These are phyloP conservation scores for Sebastes goodei DNA, from an alignment of 2,797 vertebrate genomes.

Conservation along the genomic window DNA sequence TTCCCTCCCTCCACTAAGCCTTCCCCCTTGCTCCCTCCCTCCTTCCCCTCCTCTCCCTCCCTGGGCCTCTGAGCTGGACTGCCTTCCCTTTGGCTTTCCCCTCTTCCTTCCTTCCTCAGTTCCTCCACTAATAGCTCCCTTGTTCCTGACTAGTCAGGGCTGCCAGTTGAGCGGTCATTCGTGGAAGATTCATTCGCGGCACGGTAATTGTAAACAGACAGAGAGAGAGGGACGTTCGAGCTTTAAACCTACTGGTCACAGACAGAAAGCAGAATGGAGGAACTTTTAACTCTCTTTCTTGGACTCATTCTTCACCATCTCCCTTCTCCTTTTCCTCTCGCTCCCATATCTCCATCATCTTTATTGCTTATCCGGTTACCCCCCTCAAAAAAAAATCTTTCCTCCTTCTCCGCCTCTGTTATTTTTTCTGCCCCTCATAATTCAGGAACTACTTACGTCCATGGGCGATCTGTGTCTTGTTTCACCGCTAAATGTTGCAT, in stretches of 20 bases:
- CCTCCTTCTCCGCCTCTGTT: neutral
- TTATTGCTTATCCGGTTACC: constrained; percentile 24
- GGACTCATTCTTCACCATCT: neutral
- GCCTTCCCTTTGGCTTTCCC: constrained; percentile 87
- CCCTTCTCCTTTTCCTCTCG: neutral
- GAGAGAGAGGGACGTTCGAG: constrained; percentile 44
- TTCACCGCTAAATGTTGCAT: constrained; percentile 50
- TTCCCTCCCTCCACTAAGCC: constrained; percentile 58
- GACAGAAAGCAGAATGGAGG: constrained; percentile 48
- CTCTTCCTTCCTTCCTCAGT: constrained; percentile 89
- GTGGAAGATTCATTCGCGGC: constrained; percentile 88
- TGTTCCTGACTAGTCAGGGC: constrained; percentile 87
- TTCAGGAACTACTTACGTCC: constrained; percentile 22
- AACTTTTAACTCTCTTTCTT: constrained; percentile 22
- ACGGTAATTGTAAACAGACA: constrained; percentile 89
- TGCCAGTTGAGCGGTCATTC: constrained; percentile 86
- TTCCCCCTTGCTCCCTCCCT: constrained; percentile 58
- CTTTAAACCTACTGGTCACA: constrained; percentile 43
- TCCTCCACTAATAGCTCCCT: constrained; percentile 88
- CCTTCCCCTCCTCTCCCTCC: constrained; percentile 48
- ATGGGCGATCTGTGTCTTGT: constrained; percentile 35
- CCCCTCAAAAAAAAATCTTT: neutral
- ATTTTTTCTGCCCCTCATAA: constrained; percentile 44
- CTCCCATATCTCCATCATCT: constrained; percentile 43
- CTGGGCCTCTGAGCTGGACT: constrained; percentile 81